Base-by-base conservation (phyloP, 2,113 vertebrate species). In the Promerops cafer region DNA sequence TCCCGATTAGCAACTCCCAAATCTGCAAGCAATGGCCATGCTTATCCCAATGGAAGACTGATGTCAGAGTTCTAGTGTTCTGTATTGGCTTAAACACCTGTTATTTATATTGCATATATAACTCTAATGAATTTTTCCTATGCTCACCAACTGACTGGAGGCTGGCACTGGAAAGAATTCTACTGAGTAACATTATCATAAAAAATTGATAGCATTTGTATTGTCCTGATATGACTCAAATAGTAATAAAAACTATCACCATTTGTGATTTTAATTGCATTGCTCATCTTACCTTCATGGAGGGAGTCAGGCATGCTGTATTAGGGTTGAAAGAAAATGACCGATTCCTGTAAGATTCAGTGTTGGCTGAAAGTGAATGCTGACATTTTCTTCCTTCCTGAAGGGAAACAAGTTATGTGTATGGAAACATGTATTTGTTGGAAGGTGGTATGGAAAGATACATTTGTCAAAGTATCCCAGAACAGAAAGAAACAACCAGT, bases 381-480 rank as follows among this genome's bases (percentile, higher is more conserved):
- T 99, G 99, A 96, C 96, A 98, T 96, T 98, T 98, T 97, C 99
- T 97, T 97, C 99, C 99, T 89, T 99, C 99, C 99, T 99, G 92
- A 72, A 91, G 96, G 95, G 93, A 95, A 95, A 96, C 30, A 93
- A 83, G 17, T 45, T n/a, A 83, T 1, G 3, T 44, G 28, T 71
- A 52, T 47, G 52, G 33, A 83, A 89, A 60, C 22, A 53, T 3
- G 12, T 40, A 13, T 69, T 72, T 69, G 19, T 65, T 77, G 50
- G 28, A 87, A 65, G 16, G 35, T 85, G 53, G 5, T 35, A 50
- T 39, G 21, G n/a, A 83, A 94, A 68, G 50, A 79, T 31, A 1
- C 5, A 54, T 66, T 69, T 69, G 22, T 86, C 22, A 64, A 63
- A 77, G 33, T 53, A 74, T 53, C 82, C 24, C 61, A 74, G 37